Evolutionary conservation across 2,797 vertebrate genomes (phyloP).

Genomic region (Borostomias antarcticus): DNA sequence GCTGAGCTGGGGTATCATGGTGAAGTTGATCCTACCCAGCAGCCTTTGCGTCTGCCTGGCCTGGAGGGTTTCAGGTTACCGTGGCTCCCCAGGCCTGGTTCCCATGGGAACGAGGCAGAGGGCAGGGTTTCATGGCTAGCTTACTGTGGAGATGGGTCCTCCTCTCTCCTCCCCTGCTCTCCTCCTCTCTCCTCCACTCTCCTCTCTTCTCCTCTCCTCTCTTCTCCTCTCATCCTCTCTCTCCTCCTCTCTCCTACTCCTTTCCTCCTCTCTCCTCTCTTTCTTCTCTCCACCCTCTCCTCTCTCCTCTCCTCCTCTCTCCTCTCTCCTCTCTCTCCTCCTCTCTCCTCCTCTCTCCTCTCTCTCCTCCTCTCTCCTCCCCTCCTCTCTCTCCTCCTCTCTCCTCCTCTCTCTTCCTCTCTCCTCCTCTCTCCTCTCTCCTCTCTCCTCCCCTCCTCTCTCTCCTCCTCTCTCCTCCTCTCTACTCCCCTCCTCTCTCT

Average conservation of each 20-base stretch:
- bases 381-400: not conserved
- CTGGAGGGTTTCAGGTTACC: slow-evolving; percentile 54
- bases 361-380: not conserved
- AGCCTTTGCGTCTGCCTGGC: slow-evolving; percentile 13
- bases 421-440: not conserved
- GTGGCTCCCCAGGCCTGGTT: slow-evolving; percentile 30
- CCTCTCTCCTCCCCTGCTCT: slow-evolving; percentile 4
- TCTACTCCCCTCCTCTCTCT: not conserved
- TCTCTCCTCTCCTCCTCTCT: not conserved
- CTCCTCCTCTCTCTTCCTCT: no score
- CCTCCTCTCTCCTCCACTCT: not conserved
- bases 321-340: not conserved
- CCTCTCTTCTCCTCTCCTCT: slow-evolving; percentile 19
- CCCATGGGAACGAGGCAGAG: slow-evolving; percentile 48
- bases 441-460: not conserved
- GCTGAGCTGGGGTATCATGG: not conserved
- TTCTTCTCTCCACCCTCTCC: not conserved
- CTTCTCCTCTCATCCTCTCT: slow-evolving; percentile 9
- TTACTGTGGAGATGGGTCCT: no score
- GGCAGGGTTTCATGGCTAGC: not conserved
- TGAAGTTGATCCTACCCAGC: slow-evolving; percentile 45
- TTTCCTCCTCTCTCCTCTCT: not conserved
- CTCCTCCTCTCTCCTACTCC: not conserved
- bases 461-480: not conserved
- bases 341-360: not conserved